Evolutionary conservation across 2,113 vertebrate genomes (phyloP).

Genomic region (Speoplatyrhinus poulsoni): DNA sequence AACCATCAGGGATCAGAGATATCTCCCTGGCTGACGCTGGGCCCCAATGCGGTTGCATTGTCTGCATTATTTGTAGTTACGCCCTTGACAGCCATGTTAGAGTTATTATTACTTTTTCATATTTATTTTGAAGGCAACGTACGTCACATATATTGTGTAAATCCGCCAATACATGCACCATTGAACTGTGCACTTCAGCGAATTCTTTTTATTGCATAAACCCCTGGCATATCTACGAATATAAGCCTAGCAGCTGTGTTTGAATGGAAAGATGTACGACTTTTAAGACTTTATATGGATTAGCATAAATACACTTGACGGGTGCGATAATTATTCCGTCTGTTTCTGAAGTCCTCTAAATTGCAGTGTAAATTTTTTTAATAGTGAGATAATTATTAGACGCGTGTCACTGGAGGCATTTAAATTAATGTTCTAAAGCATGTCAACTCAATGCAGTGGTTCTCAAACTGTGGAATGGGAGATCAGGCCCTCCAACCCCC

Average conservation of each 20-base stretch:
- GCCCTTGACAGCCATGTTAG: constrained; percentile 37
- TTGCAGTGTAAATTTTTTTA: neutral
- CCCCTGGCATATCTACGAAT: too few relatives aligned
- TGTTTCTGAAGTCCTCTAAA: neutral
- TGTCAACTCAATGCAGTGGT: neutral
- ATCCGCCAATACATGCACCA: constrained; percentile 2
- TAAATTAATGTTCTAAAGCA: neutral
- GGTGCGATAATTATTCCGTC: neutral
- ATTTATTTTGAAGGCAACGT: constrained; percentile 30
- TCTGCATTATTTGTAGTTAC: neutral
- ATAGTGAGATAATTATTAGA: neutral
- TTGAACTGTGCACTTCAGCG: neutral
- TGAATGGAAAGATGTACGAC: too few relatives aligned
- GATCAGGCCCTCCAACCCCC: too few relatives aligned
- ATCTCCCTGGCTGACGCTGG: too few relatives aligned
- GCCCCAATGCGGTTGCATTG: too few relatives aligned
- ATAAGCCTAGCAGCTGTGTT: too few relatives aligned
- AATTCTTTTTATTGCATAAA: too few relatives aligned
- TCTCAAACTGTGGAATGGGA: too few relatives aligned
- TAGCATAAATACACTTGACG: neutral
- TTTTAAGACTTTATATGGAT: neutral
- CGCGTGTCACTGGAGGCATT: neutral
- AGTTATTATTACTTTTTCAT: constrained; percentile 34
- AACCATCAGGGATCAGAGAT: constrained; percentile 16
- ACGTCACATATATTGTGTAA: constrained; percentile 27